Percentiles rank a stretch among this genome's conserved stretches.
phyloP scores from a whole-genome alignment of 2,797 vertebrate species.

The Mormyrops boulengeri region DNA sequence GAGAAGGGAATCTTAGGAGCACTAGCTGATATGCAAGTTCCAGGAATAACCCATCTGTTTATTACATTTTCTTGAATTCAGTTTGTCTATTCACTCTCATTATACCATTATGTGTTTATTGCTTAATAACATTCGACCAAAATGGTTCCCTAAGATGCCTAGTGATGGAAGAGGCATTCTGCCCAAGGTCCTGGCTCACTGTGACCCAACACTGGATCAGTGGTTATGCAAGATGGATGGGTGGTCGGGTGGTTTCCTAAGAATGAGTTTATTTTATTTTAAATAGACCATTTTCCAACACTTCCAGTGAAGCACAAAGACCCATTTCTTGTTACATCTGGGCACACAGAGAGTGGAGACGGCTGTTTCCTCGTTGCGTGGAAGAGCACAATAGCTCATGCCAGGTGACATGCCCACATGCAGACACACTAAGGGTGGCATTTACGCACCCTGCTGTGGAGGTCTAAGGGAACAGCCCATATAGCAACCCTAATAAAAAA shows the following conservation, averaged over 20 bases:
- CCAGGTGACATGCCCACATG: not conserved
- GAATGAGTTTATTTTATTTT: constrained; percentile 8
- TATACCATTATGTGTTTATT: not conserved
- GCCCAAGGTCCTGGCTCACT: not conserved
- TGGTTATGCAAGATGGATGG: not conserved
- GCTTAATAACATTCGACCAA: not conserved
- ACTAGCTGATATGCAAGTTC: not conserved
- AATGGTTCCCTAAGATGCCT: not conserved
- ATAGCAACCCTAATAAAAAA: not conserved
- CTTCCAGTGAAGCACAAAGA: not conserved
- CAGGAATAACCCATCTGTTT: constrained; percentile 15
- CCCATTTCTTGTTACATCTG: not conserved
- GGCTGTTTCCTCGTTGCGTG: not conserved
- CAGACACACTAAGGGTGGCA: not conserved
- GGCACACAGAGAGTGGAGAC: not conserved
- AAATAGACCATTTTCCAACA: not conserved
- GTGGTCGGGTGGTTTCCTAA: not conserved
- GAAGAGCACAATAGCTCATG: not conserved
- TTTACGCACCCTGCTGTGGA: not conserved
- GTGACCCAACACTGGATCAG: not conserved
- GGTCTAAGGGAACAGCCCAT: not conserved
- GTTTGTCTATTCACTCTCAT: not conserved
- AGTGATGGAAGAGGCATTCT: not conserved
- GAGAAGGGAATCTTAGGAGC: not conserved
- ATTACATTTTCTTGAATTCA: not conserved